Evolutionary conservation across 2,888 invertebrate species (phyloP), one percentile per base, ranked within the genome.

Genomic region (Drosophila infuscata): DNA sequence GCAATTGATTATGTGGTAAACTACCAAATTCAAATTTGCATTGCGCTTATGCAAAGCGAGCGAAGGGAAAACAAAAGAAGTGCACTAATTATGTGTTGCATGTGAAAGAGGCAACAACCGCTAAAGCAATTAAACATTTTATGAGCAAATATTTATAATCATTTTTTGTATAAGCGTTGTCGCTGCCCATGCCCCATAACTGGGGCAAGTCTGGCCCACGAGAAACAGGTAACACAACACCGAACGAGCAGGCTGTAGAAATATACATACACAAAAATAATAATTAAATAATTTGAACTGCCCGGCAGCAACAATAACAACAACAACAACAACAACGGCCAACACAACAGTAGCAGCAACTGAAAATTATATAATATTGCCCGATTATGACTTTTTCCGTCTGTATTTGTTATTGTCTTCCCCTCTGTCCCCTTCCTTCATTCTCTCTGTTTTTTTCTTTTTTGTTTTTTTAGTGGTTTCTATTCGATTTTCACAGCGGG

Each of bases 21-120:
- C 51, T 35, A 51, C 17, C 20, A 38, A 75, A 67, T 62, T 67
- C 48, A 60, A 72, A 80, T 67, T 72, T 46, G 70, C 68, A 69
- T 58, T 72, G 65, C 63, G 77, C 80, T 80, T 80, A 80, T 77
- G 74, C 78, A 80, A 81, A 81, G 67, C 74, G 30, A 36, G 49
- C 59, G 30, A 62, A 62, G 15, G 46, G 66, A 72, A 46, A 57
- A 78, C 70, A 78, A 81, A 81, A 61, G 71, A 66, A 74, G 68
- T 76, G 69, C 76, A 76, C 76, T 74, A 81, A 80, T 81, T 62
- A 80, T 80, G 72, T 74, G 74, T 72, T 56, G 56, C 4, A n/a
- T 54, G 54, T 38, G 36, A 56, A 60, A 51, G 2, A 51, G 72
- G 17, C 54, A 72, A 69, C 51, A 25, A 30, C 6, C 35, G 35